Evolutionary conservation across 37 sponge, comb jelly and placozoan species (phyloP).

Genomic region (Haliclona indistincta): DNA sequence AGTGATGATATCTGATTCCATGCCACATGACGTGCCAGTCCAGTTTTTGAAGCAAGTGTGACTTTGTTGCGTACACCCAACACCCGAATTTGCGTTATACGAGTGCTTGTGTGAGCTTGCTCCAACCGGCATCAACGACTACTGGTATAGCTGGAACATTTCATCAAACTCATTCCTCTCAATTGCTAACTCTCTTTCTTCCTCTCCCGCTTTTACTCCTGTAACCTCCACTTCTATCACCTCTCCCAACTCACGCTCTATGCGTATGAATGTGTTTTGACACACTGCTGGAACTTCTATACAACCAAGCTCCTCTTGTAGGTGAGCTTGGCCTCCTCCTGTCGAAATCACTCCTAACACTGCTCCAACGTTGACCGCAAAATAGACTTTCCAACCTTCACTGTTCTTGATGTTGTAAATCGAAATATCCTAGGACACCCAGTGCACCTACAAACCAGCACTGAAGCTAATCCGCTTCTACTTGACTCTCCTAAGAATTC

Average conservation of each 20-base stretch:
- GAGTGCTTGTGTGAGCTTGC: constrained; percentile 23
- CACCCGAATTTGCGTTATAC: constrained; percentile 15
- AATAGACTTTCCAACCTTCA: background rate
- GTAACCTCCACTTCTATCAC: background rate
- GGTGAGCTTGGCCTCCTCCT: constrained; percentile 14
- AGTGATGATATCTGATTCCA: constrained; percentile 34
- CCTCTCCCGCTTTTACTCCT: background rate
- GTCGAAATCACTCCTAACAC: constrained; percentile 10
- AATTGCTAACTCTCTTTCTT: constrained; percentile 20
- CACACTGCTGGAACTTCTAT: background rate
- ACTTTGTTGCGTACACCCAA: constrained; percentile 17
- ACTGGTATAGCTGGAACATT: constrained; percentile 28
- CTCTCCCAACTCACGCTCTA: background rate
- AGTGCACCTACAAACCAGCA: background rate
- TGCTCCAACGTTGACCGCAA: constrained; percentile 10
- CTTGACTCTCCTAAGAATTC: background rate
- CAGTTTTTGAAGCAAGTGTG: constrained; percentile 41
- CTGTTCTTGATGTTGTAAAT: background rate
- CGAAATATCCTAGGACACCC: background rate
- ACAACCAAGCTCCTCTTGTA: background rate
- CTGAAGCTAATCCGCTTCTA: background rate
- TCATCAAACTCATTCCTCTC: background rate
- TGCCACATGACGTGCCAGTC: constrained; percentile 20
- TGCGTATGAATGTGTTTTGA: background rate
- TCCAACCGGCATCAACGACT: constrained; percentile 46